These are phyloP conservation scores for Diorhabda sublineata DNA, from an alignment of 1,140 invertebrate genomes.

Conservation along the genomic window DNA sequence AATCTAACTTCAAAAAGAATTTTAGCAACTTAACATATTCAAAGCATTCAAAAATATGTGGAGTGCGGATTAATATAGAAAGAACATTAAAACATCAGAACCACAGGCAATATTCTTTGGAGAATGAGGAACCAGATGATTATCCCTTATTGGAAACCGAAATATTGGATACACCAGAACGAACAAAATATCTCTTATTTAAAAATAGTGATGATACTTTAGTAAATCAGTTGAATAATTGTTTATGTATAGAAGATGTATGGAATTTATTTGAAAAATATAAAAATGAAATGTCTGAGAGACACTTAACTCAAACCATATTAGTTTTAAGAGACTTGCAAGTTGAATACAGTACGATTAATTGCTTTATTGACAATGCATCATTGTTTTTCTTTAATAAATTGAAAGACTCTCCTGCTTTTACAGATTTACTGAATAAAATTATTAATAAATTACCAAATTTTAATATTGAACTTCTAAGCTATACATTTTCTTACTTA, in stretches of 20 bases:
- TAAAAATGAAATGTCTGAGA: slow-evolving; percentile 23
- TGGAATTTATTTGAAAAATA: slow-evolving; percentile 33
- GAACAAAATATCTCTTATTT: slow-evolving; percentile 29
- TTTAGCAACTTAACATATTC: not conserved
- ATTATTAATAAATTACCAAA: slow-evolving; percentile 24
- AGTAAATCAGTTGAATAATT: slow-evolving; percentile 29
- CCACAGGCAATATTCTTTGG: not conserved
- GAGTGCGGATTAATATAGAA: not conserved
- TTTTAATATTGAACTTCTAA: slow-evolving; percentile 33
- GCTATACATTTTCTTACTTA: slow-evolving; percentile 37
- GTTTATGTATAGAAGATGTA: slow-evolving; percentile 37
- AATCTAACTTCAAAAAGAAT: not conserved
- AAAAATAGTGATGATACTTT: slow-evolving; percentile 30
- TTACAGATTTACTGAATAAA: slow-evolving; percentile 28
- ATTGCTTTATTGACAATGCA: slow-evolving; percentile 19
- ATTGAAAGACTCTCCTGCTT: slow-evolving; percentile 28
- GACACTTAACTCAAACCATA: slow-evolving; percentile 35
- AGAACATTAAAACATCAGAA: not conserved
- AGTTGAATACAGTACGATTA: slow-evolving; percentile 33
- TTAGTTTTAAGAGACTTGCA: slow-evolving; percentile 40
- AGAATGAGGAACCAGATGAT: slow-evolving; percentile 9
- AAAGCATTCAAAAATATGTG: slow-evolving; percentile 4
- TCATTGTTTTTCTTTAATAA: slow-evolving; percentile 27
- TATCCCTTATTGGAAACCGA: slow-evolving; percentile 11
- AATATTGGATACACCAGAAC: slow-evolving; percentile 8